Base-by-base conservation (phyloP, 1,140 invertebrate species). In the Drosophila leontia region DNA sequence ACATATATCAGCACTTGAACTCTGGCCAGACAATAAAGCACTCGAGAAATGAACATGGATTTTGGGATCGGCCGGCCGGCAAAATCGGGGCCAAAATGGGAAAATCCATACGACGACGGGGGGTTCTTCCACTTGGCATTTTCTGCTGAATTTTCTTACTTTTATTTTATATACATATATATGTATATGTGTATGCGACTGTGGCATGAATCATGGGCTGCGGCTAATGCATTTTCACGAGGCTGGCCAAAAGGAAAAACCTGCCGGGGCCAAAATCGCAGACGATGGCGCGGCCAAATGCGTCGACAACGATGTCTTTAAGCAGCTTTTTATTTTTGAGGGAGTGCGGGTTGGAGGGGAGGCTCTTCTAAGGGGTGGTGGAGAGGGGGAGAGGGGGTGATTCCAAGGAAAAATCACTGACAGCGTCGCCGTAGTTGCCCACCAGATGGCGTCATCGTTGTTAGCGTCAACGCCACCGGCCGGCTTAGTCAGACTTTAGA, bases 191-290 rank as follows among this genome's bases (percentile, higher is more conserved):
- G 7, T 42, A 13, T 19, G 55, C 48, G 48, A 29, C 51, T 62
- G 41, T 44, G 48, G 51, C 77, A 77, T 75, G 78, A 86, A 75
- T 82, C 78, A 78, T 75, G 55, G 32, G 29, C 65, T 47, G 75
- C 44, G 57, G 76, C 80, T 88, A 88, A 80, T 88, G 83, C 84
- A 88, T 88, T 87, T 87, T 74, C 68, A 82, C 76, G 51, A 70
- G 50, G 15, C 55, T 77, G 72, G 72, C 74, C 62, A 68, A 77
- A 82, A 79, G 65, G 79, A 82, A 82, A 87, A 87, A 78, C 82
- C 78, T 77, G 81, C 45, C 51, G 65, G 47, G 53, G 70, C 75
- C 78, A 78, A 78, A 80, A 80, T 55, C 50, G 53, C 80, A 65
- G 75, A 50, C 65, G 45, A 34, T 80, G 61, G 47, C 65, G 48